These are phyloP conservation scores for Globia sparganii DNA, from an alignment of 2,888 invertebrate species.

Conservation along the genomic window DNA sequence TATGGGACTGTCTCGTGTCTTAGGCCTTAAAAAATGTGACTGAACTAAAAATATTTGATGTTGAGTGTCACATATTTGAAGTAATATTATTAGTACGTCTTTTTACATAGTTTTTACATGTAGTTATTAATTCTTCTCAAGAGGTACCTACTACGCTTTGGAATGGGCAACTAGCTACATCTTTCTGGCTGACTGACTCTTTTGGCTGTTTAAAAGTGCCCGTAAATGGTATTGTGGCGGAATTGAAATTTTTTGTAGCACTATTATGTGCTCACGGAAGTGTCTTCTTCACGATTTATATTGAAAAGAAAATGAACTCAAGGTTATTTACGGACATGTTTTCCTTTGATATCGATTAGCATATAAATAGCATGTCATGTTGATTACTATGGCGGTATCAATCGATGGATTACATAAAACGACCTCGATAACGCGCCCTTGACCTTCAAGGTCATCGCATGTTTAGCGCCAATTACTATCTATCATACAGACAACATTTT, in stretches of 20 bases:
- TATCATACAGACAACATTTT: conserved; percentile 13
- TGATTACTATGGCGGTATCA: conserved; percentile 27
- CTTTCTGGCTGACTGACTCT: not conserved
- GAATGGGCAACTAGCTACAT: not conserved
- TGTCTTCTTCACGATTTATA: not conserved
- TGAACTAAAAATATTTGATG: conserved; percentile 1
- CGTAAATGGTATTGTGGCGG: not conserved
- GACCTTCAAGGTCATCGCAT: conserved; percentile 57
- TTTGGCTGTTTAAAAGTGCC: not conserved
- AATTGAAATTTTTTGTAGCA: not conserved
- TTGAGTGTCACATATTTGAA: not conserved
- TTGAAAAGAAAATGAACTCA: conserved; percentile 6
- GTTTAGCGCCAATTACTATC: conserved; percentile 21
- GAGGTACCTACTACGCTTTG: not conserved
- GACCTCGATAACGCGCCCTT: conserved; percentile 47
- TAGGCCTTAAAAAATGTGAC: conserved; percentile 15
- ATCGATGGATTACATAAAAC: conserved; percentile 39
- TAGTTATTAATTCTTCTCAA: not conserved
- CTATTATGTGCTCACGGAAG: not conserved
- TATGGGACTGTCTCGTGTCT: conserved; percentile 57
- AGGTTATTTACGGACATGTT: not conserved
- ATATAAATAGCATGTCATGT: conserved; percentile 14
- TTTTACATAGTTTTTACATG: not conserved
- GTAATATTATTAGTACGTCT: not conserved
- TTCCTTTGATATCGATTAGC: conserved; percentile 28